Evolutionary conservation across 2,797 vertebrate species (phyloP).

Genomic region (Sebastes ruberrimus): DNA sequence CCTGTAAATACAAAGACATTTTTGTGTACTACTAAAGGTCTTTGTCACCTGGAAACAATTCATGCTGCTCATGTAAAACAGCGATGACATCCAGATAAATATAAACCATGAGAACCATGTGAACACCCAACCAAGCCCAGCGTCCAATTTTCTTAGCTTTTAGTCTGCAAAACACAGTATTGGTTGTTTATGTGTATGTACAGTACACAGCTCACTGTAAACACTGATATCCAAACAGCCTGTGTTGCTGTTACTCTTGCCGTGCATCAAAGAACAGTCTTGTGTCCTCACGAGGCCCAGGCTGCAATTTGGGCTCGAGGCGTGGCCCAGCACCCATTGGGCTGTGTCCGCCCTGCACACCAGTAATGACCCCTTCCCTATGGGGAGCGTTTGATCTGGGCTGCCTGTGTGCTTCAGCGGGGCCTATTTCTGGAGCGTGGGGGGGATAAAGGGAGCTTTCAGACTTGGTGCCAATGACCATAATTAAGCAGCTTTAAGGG

Average conservation of each 20-base stretch:
- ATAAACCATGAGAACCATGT: slow-evolving; percentile 50
- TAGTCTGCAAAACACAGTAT: slow-evolving; percentile 39
- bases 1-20: neutral
- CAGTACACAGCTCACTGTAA: slow-evolving; percentile 67
- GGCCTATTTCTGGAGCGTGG: slow-evolving; percentile 85
- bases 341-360: slow-evolving; percentile 79
- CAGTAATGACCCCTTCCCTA: slow-evolving; percentile 86
- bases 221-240: slow-evolving; percentile 72
- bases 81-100: slow-evolving; percentile 38
- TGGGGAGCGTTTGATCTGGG: slow-evolving; percentile 86
- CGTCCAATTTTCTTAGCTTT: slow-evolving; percentile 30
- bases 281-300: slow-evolving; percentile 77
- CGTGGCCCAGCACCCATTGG: slow-evolving; percentile 80
- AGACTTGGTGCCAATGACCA: slow-evolving; percentile 83
- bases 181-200: slow-evolving; percentile 65
- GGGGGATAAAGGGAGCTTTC: slow-evolving; percentile 85
- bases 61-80: slow-evolving; percentile 27
- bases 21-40: neutral
- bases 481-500: slow-evolving; percentile 85
- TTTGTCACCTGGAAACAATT: slow-evolving; percentile 15
- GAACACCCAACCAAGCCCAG: slow-evolving; percentile 44
- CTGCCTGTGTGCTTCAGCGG: slow-evolving; percentile 76
- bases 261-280: slow-evolving; percentile 79
- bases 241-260: slow-evolving; percentile 63
- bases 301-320: slow-evolving; percentile 81